These are phyloP conservation scores for Microtus montanus DNA, from an alignment of 2,113 vertebrate genomes.

Conservation along the genomic window DNA sequence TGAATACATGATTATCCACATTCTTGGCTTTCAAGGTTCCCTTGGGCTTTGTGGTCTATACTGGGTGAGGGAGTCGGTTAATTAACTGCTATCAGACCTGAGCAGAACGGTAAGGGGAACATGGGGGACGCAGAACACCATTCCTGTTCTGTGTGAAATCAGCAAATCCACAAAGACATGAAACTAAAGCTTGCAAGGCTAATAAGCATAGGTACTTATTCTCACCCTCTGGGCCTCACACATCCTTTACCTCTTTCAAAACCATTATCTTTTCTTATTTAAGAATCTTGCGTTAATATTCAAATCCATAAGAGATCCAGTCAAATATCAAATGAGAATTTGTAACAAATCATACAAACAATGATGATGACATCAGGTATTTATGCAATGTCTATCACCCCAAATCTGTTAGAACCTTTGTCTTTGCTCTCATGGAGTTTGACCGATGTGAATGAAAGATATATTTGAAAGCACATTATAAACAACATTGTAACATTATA, in stretches of 20 bases:
- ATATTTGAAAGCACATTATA: not conserved
- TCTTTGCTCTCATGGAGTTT: constrained; percentile 1
- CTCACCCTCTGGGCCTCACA: not conserved
- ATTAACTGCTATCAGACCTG: not conserved
- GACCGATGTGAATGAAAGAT: not conserved
- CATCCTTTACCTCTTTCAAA: not conserved
- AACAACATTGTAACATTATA: not conserved
- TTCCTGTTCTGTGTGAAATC: not conserved
- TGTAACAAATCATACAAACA: not conserved
- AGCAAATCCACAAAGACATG: not conserved
- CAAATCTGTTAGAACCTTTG: not conserved
- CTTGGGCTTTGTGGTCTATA: not conserved
- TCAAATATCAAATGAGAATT: constrained; percentile 8
- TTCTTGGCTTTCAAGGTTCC: not conserved
- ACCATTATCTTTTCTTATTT: not conserved
- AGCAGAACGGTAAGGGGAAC: not conserved
- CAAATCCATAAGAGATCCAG: not conserved
- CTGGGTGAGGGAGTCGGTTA: not conserved
- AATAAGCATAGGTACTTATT: not conserved
- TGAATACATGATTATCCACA: not conserved
- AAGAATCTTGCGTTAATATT: not conserved
- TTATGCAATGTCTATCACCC: not conserved
- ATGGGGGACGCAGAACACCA: not conserved
- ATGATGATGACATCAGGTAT: constrained; percentile 9
- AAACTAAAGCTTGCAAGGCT: not conserved